Conservation (phyloP, 1,140 invertebrate species). For the Hylaeus volcanicus region DNA sequence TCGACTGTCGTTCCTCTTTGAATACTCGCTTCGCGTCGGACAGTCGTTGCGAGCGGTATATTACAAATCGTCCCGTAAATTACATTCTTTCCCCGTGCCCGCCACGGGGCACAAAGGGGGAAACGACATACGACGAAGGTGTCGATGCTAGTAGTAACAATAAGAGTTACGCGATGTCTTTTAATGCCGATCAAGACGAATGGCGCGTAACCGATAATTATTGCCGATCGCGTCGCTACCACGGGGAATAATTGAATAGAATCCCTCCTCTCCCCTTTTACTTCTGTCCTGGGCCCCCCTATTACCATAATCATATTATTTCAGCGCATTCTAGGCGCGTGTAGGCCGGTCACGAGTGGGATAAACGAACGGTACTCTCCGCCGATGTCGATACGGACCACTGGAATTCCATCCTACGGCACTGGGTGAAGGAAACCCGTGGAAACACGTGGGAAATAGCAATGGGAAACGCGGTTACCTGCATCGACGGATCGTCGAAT, state of each 20-base stretch:
- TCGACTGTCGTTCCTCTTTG: not conserved
- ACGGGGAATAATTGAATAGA: constrained; percentile 57
- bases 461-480: constrained; percentile 25
- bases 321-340: constrained; percentile 57
- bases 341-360: constrained; percentile 63
- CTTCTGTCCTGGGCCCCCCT: not conserved
- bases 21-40: not conserved
- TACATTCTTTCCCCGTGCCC: constrained; percentile 9
- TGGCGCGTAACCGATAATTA: constrained; percentile 66
- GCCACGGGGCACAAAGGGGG: not conserved
- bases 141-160: constrained; percentile 29
- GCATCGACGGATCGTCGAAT: not conserved
- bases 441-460: constrained; percentile 44
- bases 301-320: constrained; percentile 69
- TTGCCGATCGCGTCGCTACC: constrained; percentile 54
- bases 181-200: constrained; percentile 65
- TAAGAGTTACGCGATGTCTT: constrained; percentile 57
- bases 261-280: constrained; percentile 8
- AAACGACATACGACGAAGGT: constrained; percentile 17
- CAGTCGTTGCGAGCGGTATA: constrained; percentile 13
- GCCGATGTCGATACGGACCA: constrained; percentile 30
- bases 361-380: constrained; percentile 45
- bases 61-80: constrained; percentile 48
- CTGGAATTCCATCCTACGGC: constrained; percentile 48
- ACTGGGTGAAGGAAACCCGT: constrained; percentile 39